Percentiles rank a stretch among this genome's conserved stretches.
phyloP scores from a whole-genome alignment of 2,113 vertebrate species.

The Stigmatopora argus region DNA sequence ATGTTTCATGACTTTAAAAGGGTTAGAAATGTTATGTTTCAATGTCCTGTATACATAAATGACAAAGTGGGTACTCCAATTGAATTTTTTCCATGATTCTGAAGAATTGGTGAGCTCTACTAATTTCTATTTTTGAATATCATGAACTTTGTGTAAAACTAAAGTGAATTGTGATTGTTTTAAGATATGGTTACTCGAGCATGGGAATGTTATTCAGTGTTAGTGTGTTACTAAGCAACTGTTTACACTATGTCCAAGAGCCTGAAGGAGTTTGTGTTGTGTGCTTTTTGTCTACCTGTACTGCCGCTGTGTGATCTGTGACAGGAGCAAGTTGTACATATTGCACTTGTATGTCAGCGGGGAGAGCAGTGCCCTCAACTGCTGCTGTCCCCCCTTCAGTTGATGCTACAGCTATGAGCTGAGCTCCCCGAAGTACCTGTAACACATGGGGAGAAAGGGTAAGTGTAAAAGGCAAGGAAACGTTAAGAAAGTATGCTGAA shows the following conservation, averaged over 20 bases:
- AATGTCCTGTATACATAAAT: too few relatives aligned
- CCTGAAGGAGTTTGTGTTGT: slow-evolving; percentile 12
- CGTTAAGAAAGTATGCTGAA: background rate
- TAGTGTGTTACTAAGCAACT: background rate
- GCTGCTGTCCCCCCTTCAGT: slow-evolving; percentile 78
- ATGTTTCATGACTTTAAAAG: too few relatives aligned
- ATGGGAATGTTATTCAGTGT: slow-evolving; percentile 14
- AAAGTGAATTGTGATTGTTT: slow-evolving; percentile 22
- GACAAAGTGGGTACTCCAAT: background rate
- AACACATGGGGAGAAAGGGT: slow-evolving; percentile 1
- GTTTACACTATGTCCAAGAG: slow-evolving; percentile 5
- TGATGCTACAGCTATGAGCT: slow-evolving; percentile 93
- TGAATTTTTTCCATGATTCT: background rate
- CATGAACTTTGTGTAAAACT: slow-evolving; percentile 24
- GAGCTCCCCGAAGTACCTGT: slow-evolving; percentile 90
- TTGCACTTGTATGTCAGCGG: slow-evolving; percentile 94
- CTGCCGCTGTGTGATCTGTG: slow-evolving; percentile 76
- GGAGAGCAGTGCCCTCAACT: slow-evolving; percentile 85
- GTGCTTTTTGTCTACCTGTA: slow-evolving; percentile 73
- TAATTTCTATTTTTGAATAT: slow-evolving; percentile 16
- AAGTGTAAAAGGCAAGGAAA: background rate
- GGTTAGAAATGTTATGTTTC: too few relatives aligned
- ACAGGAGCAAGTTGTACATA: slow-evolving; percentile 94
- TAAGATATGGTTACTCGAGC: slow-evolving; percentile 11
- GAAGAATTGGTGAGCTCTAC: background rate